Conservation (phyloP, 1,140 invertebrate genomes). For the Pemphigus obesinymphae region DNA sequence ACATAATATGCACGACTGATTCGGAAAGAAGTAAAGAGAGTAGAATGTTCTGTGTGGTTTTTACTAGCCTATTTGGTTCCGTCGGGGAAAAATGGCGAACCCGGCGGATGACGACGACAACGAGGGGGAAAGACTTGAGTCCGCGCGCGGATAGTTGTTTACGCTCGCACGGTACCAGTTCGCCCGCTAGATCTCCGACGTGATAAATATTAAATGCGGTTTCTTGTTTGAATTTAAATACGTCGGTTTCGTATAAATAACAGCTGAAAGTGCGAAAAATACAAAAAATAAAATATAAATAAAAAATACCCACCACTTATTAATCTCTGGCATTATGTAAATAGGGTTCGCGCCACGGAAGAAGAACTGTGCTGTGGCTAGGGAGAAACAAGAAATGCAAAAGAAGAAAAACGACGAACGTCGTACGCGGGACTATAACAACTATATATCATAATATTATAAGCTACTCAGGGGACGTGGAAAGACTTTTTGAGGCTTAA, state of each 20-base stretch:
- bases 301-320: neutral
- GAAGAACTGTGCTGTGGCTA: no score
- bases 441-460: no score
- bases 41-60: neutral
- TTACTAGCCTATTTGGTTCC: neutral
- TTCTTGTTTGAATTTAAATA: slow-evolving; percentile 17
- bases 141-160: neutral
- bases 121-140: neutral
- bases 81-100: neutral
- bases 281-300: neutral
- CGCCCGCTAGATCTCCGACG: neutral
- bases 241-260: slow-evolving; percentile 20
- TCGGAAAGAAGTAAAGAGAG: neutral
- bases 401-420: neutral
- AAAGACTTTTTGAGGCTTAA: no score
- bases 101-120: neutral
- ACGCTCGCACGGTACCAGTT: neutral
- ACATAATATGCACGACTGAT: no score
- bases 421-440: neutral
- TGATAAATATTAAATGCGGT: slow-evolving; percentile 11
- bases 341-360: neutral
- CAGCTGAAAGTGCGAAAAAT: slow-evolving; percentile 14
- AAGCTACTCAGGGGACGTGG: no score
- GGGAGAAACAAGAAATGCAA: neutral
- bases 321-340: slow-evolving; percentile 10